Evolutionary conservation across 2,888 invertebrate genomes (phyloP).

Genomic region (Litoditis marina): DNA sequence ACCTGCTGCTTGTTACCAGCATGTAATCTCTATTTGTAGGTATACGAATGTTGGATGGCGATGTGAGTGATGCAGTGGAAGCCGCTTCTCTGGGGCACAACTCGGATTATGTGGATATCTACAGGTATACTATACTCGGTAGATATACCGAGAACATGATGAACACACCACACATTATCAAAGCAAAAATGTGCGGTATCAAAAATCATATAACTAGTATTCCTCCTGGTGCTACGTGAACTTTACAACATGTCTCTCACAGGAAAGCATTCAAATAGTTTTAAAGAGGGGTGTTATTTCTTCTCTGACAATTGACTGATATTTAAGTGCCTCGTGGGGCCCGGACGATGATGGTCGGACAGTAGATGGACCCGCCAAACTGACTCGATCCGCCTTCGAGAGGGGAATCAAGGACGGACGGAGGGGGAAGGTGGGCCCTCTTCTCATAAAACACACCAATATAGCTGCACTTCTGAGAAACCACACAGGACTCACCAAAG

Average conservation of each 20-base stretch:
- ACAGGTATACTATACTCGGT: conserved; percentile 66
- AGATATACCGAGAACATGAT: no score
- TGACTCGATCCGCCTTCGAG: conserved; percentile 89
- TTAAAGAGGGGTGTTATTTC: no score
- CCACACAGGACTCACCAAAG: no score
- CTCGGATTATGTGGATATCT: conserved; percentile 94
- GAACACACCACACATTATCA: no score
- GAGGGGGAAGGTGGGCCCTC: conserved; percentile 26
- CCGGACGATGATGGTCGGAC: conserved; percentile 92
- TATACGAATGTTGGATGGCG: conserved; percentile 70
- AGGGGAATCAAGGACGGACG: conserved; percentile 86
- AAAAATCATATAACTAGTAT: no score
- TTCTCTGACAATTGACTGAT: background rate
- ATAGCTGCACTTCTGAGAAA: no score
- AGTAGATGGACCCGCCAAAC: conserved; percentile 79
- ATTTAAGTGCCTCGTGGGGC: conserved; percentile 41
- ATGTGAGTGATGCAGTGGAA: conserved; percentile 97
- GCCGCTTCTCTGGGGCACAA: conserved; percentile 85
- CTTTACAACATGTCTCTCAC: no score
- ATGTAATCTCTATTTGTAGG: conserved; percentile 29
- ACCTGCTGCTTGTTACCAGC: no score
- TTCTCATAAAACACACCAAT: background rate
- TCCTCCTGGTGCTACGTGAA: no score
- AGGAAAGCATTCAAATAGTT: no score
- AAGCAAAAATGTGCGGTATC: no score